Evolutionary conservation across 1,140 invertebrate genomes (phyloP), one percentile per base, ranked within the genome.

Genomic region (Apis dorsata): DNA sequence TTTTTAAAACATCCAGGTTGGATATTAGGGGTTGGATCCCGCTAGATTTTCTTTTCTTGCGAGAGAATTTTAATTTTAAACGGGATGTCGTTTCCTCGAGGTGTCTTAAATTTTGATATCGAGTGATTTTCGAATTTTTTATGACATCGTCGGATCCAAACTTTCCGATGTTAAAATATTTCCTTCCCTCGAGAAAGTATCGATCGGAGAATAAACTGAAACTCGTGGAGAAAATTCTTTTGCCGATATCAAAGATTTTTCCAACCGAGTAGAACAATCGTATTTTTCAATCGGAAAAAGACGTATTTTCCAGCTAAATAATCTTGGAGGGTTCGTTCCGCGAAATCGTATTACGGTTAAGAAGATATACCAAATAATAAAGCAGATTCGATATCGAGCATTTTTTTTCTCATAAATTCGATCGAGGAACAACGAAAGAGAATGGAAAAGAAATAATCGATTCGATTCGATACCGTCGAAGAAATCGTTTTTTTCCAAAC

Each of bases 291-390:
- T 34, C 11, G 1, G 53, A 15, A 24, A 34, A 49, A 57, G 71
- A 59, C 74, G 59, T 34, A 60, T 44, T 57, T 85, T 71, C 77
- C 76, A 71, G 44, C 9, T 34, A 24, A 70, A 62, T 68, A 34
- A 57, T 55, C 59, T 28, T 49, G 72, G 17, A 44, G 24, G 13
- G 66, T 65, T 65, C 34, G 65, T 49, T 85, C 73, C 44, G 81
- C 63, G 19, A 44, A 70, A 34, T 21, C 57, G 70, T 60, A 70
- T 77, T 84, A 86, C 79, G 79, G 81, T 72, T 73, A 87, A 87
- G 86, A 72, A 73, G 34, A 62, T 24, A 71, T 17, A 84, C 77
- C 2, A 10, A 19, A 10, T 65, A 65, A 65, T 24, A 65, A 65
- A 34, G 15, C 24, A 4, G 63, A 28, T 28, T 87, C 72, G 66